Evolutionary conservation across 2,888 invertebrate genomes (phyloP), one percentile per base, ranked within the genome.

Genomic region (Phyllotreta cruciferae): DNA sequence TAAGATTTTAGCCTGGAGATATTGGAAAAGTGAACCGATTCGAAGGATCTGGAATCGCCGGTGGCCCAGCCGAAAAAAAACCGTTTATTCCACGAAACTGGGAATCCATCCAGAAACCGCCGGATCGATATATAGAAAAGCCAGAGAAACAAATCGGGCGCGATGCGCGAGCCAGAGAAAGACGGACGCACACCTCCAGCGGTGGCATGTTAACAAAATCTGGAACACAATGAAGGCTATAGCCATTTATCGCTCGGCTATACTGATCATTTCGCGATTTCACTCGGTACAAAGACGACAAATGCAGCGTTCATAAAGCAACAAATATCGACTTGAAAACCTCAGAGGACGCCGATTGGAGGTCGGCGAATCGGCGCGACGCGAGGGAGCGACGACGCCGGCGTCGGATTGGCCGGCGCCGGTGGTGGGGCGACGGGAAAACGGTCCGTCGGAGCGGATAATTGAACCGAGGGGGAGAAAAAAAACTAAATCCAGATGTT

Each of bases 301-400:
- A 69, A 71, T 56, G 67, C 68, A 62, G 57, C 75, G 74, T 74
- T 76, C 76, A 77, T 78, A 79, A 79, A 80, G 78, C 77, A 76
- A 75, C 79, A 79, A 81, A 80, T 81, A 81, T 81, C 74, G 81
- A 81, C 80, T 80, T 77, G 80, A 79, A 80, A 79, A 80, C 78
- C 79, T 79, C 79, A 77, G 76, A 77, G 58, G 53, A 41, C n/a
- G 77, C 76, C 75, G 78, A 80, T 80, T 80, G 80, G 80, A 77
- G 78, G 77, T 74, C 74, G 73, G 77, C 77, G 74, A 74, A 76
- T 70, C 70, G 69, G 63, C 68, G 68, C 68, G 67, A 71, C 70
- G 68, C 73, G 75, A 72, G 71, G 71, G 70, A 67, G 50, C 44
- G 38, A 60, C 67, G 63, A 65, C 62, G 56, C 56, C 36, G 41